phyloP scores from a whole-genome alignment of 2,888 invertebrate species.

The Noctua pronuba region DNA sequence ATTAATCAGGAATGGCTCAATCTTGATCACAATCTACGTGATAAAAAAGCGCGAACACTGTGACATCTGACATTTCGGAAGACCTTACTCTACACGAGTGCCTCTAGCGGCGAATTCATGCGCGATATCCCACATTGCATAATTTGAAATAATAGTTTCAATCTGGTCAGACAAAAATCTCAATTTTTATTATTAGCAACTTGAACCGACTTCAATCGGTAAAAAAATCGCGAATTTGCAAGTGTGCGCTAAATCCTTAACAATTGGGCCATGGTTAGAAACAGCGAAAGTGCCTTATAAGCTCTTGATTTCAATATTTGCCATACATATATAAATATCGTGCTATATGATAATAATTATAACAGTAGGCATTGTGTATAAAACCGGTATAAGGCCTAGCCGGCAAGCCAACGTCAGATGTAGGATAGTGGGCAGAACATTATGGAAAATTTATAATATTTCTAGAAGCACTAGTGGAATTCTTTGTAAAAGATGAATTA shows the following conservation, averaged over 20 bases:
- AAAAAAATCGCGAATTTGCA: background rate
- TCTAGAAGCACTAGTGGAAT: background rate
- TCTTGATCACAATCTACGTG: too few species aligned
- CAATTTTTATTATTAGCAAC: background rate
- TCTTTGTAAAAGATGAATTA: background rate
- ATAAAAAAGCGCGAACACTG: too few species aligned
- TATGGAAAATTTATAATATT: background rate
- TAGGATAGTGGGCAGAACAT: background rate
- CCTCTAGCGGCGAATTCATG: too few species aligned
- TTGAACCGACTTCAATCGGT: background rate
- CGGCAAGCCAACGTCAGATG: background rate
- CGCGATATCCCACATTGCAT: too few species aligned
- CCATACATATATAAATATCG: too few species aligned
- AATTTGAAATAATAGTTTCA: background rate
- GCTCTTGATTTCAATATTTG: conserved; percentile 5
- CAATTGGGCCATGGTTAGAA: background rate
- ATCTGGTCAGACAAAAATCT: background rate
- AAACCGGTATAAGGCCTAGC: background rate
- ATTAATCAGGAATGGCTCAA: too few species aligned
- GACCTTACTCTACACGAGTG: too few species aligned
- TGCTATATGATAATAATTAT: background rate
- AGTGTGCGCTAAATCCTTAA: background rate
- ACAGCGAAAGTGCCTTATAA: background rate
- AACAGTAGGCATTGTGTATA: conserved; percentile 8
- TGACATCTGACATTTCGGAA: too few species aligned